A percentile compares a stretch with the other conserved stretches of the same genome.
These are phyloP conservation scores for Brachyopa scutellaris DNA, from an alignment of 2,888 invertebrate species.

Conservation along the genomic window DNA sequence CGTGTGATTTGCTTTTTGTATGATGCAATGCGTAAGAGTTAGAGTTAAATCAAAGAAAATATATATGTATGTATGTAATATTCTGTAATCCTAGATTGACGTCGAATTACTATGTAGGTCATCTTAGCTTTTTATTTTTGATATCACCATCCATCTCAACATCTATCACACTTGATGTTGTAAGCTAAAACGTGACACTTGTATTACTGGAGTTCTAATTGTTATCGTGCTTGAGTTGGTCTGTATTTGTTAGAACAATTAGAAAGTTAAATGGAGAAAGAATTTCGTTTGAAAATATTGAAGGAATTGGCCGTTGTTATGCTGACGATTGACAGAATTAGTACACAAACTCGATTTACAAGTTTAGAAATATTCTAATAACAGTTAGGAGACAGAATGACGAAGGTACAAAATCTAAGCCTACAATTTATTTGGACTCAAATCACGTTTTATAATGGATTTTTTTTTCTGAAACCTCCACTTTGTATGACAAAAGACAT, in stretches of 20 bases:
- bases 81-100: not conserved
- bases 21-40: not conserved
- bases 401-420: too few relatives aligned
- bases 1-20: not conserved
- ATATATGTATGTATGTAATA: not conserved
- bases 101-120: conserved; percentile 30
- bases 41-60: not conserved
- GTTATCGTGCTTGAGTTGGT: not conserved
- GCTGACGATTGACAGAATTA: not conserved
- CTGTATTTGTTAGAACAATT: conserved; percentile 12
- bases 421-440: too few relatives aligned
- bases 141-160: not conserved
- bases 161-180: not conserved
- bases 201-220: conserved; percentile 36
- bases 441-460: too few relatives aligned
- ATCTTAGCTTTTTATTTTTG: conserved; percentile 1
- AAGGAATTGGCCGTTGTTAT: not conserved
- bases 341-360: too few relatives aligned
- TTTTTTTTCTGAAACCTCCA: too few relatives aligned
- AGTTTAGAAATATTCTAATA: too few relatives aligned
- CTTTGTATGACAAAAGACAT: too few relatives aligned
- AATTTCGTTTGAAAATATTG: not conserved
- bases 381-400: too few relatives aligned
- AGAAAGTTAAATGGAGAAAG: not conserved
- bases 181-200: conserved; percentile 19